phyloP scores from a whole-genome alignment of 2,797 vertebrate species.

The Anguilla anguilla region DNA sequence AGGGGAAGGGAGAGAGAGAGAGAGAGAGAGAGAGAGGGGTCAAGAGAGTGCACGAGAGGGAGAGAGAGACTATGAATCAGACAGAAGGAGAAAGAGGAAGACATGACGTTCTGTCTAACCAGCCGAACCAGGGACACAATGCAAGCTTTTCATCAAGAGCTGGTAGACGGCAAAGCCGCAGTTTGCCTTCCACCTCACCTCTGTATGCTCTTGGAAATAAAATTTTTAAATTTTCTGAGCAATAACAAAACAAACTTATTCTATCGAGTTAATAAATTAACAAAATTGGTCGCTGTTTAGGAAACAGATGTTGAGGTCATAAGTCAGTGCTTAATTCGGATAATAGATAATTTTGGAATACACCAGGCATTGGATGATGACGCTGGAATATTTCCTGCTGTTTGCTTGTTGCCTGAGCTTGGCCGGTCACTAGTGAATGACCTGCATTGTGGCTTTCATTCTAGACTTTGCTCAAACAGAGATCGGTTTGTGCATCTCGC shows the following conservation, averaged over 20 bases:
- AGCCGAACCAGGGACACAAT: neutral
- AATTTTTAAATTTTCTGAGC: neutral
- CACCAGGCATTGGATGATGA: neutral
- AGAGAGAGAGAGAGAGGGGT: neutral
- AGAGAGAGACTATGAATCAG: neutral
- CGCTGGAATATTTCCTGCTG: neutral
- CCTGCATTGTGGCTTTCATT: neutral
- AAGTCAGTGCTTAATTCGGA: neutral
- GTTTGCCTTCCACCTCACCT: neutral
- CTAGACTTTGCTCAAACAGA: neutral
- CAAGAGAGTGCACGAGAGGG: neutral
- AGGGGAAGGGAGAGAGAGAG: neutral
- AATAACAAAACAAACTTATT: neutral
- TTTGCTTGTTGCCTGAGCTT: neutral
- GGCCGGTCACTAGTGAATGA: neutral
- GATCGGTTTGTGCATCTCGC: neutral
- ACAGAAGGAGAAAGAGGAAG: neutral
- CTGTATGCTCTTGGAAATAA: neutral
- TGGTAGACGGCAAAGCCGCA: neutral
- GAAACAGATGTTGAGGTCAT: neutral
- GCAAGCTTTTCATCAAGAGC: neutral
- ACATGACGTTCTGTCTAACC: neutral
- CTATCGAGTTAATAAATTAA: neutral
- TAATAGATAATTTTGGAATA: neutral
- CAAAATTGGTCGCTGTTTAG: neutral